Percentiles rank a stretch among this genome's conserved stretches.
These are phyloP conservation scores for Cyphomyrus plagiostoma DNA, from an alignment of 2,113 vertebrate species.

Conservation along the genomic window DNA sequence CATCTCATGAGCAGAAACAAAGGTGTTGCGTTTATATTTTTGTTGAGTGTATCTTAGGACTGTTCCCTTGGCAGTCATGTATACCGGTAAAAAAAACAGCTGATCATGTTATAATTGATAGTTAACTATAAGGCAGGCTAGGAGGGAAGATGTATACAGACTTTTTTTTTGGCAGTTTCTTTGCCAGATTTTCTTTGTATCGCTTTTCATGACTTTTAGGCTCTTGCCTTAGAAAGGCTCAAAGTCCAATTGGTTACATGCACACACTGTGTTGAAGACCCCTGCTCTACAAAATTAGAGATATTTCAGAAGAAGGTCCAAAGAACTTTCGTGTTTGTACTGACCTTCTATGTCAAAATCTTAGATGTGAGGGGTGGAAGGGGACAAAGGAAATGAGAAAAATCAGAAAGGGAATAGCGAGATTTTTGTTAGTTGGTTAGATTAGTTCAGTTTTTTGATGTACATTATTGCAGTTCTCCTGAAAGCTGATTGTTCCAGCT, in stretches of 20 bases:
- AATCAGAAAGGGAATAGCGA: background rate
- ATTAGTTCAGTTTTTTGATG: background rate
- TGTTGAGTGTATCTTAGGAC: background rate
- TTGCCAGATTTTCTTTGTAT: too few relatives aligned
- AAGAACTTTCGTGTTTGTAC: background rate
- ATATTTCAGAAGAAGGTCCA: background rate
- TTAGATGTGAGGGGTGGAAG: background rate
- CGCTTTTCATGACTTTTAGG: background rate
- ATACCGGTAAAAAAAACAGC: background rate
- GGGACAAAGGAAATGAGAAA: background rate
- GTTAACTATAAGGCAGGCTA: background rate
- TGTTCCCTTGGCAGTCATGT: background rate
- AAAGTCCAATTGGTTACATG: background rate
- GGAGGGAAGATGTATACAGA: background rate
- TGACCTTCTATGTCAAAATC: background rate
- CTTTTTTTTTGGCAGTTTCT: background rate
- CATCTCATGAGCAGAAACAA: too few relatives aligned
- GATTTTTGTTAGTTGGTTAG: background rate
- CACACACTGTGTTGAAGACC: background rate
- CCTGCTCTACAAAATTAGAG: background rate
- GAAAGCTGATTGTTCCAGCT: background rate
- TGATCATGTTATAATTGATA: background rate
- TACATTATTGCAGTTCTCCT: background rate
- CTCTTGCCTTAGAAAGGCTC: background rate
- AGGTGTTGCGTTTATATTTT: too few relatives aligned